Evolutionary conservation across 2,113 vertebrate genomes (phyloP), one percentile per base, ranked within the genome.

Genomic region (Sturnus vulgaris): DNA sequence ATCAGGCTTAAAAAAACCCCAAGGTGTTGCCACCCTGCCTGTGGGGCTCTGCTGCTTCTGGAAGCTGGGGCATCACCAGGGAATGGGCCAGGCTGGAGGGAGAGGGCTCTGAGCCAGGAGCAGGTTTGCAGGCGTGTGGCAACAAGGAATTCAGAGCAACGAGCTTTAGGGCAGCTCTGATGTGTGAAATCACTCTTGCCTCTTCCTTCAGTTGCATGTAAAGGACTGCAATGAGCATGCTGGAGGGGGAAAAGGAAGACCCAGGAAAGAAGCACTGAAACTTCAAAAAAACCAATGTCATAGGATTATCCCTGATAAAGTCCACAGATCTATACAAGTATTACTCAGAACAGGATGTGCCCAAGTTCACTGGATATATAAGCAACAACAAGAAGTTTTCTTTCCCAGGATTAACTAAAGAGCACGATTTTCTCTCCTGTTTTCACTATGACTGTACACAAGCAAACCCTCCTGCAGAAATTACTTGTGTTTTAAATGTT

Each of bases 381-480:
- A 66, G 28, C 52, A 78, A 78, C 86, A 91, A 66, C 20, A 81
- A 66, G 23, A 65, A 73, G 37, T 39, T 56, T 59, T 81, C 88
- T 90, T 82, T 88, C 92, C 77, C 90, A 96, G 83, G 93, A 95
- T 93, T 66, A 95, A 86, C 82, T 71, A 47, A 49, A 93, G 82
- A 83, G 65, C 9, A 8, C 37, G 4, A 71, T 93, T 90, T 53
- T 88, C 88, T 95, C 72, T 83, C 82, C 40, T 27, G 53, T 61
- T 97, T 86, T 96, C 95, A 60, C 5, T 92, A 77, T 95, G 92
- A 96, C 79, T 96, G 76, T 44, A 84, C 39, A 53, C 61, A 95
- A 70, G 94, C 96, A 83, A 86, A 60, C 40, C 79, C 8, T 55
- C 75, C 42, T 77, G 93, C 92, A 95, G 93, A 95, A 90, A 93